These are phyloP conservation scores for Calephelis perditalis DNA, from an alignment of 2,888 invertebrate genomes.

Conservation along the genomic window DNA sequence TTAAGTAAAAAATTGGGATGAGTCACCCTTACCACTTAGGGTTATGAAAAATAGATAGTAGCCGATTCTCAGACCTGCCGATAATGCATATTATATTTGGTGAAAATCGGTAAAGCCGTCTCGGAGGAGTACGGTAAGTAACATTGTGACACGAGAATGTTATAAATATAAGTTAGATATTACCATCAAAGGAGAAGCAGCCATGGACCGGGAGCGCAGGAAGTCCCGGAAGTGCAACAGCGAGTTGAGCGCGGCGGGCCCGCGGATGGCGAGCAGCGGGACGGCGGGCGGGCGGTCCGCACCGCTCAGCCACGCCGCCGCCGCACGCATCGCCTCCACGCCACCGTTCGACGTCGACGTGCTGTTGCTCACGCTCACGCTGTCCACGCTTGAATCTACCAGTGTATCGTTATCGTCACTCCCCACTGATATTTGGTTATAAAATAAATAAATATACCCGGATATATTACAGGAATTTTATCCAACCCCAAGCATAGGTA, in stretches of 20 bases:
- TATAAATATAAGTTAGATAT: background rate
- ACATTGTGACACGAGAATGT: too few relatives aligned
- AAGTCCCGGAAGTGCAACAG: slow-evolving; percentile 88
- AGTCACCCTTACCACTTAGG: too few relatives aligned
- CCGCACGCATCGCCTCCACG: slow-evolving; percentile 84
- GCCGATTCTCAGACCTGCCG: too few relatives aligned
- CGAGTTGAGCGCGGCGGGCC: slow-evolving; percentile 86
- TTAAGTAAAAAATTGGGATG: too few relatives aligned
- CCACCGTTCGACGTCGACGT: slow-evolving; percentile 34
- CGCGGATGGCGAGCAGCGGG: slow-evolving; percentile 76
- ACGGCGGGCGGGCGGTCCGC: slow-evolving; percentile 53
- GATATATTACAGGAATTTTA: too few relatives aligned
- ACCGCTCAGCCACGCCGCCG: slow-evolving; percentile 91
- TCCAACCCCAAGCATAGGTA: too few relatives aligned
- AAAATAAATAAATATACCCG: too few relatives aligned
- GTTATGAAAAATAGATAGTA: too few relatives aligned
- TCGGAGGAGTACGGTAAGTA: too few relatives aligned
- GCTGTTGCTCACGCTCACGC: slow-evolving; percentile 54
- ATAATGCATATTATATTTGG: too few relatives aligned
- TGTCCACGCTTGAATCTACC: slow-evolving; percentile 68
- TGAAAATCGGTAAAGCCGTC: too few relatives aligned
- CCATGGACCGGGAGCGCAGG: slow-evolving; percentile 86
- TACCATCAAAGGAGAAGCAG: slow-evolving; percentile 84
- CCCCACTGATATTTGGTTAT: too few relatives aligned
- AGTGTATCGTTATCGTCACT: background rate